Evolutionary conservation across 2,797 vertebrate genomes (phyloP), one percentile per base, ranked within the genome.

Genomic region (Liasis olivaceus): DNA sequence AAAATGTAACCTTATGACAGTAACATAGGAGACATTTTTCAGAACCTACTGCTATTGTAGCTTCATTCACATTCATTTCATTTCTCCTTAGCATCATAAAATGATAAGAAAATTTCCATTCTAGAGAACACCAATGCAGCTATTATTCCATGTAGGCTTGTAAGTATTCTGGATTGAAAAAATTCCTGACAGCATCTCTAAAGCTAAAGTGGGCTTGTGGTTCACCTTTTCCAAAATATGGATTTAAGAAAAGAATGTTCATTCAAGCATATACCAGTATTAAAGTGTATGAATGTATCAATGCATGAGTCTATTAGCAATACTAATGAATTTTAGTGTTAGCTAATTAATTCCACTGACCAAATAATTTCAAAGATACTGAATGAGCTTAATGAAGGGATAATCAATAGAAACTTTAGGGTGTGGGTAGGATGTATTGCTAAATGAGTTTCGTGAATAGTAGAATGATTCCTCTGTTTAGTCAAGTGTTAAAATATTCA

Each of bases 401-500:
- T 85, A 88, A 85, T n/a, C 14, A 69, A 95, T 88, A 96, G 95
- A 92, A 91, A 96, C 86, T 95, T 95, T 59, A 63, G 91, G 95
- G 95, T 5, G 2, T 36, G 69, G 69, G 36, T 81, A 47, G 47
- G 95, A 97, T 93, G 97, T 97, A 96, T 95, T 96, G 94, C 88
- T 94, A 96, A 97, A 96, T 97, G 96, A 97, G 96, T 97, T 96
- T 96, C 95, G 95, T 88, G 94, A 97, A 91, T 95, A 88, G 28
- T 60, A 94, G 95, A 95, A 91, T 95, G 93, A 95, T 97, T 97
- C 95, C 94, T 97, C 97, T 97, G 97, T 97, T 97, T 97, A 98
- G 97, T 97, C 96, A 98, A 97, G 97, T 97, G 97, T 98, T 98
- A 98, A 98, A 97, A 96, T 91, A 15, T 93, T 95, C 94, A 95